These are phyloP conservation scores for Sciurus carolinensis DNA, from an alignment of 2,797 vertebrate genomes.

Conservation along the genomic window DNA sequence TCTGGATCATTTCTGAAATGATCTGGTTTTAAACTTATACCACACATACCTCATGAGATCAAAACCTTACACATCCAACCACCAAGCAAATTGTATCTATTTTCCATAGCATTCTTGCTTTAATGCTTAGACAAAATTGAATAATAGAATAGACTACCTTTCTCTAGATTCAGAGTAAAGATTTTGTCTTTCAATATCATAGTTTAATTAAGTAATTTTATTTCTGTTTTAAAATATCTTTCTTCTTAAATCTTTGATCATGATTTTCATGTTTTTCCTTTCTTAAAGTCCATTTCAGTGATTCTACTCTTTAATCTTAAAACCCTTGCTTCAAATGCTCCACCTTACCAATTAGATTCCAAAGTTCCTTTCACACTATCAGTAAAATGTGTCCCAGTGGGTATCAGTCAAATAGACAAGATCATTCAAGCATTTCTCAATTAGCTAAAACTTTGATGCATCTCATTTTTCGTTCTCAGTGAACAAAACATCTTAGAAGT, in stretches of 20 bases:
- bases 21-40: slow-evolving; percentile 10
- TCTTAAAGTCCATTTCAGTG: slow-evolving; percentile 62
- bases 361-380: slow-evolving; percentile 57
- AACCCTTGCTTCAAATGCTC: slow-evolving; percentile 65
- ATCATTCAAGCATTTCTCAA: slow-evolving; percentile 81
- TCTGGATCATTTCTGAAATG: background rate
- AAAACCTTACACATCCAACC: background rate
- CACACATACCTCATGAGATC: background rate
- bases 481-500: slow-evolving; percentile 78
- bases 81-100: background rate
- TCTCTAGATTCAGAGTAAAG: slow-evolving; percentile 50
- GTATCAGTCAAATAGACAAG: slow-evolving; percentile 74
- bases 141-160: background rate
- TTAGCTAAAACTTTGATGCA: slow-evolving; percentile 80
- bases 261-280: slow-evolving; percentile 34
- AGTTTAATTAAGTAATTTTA: slow-evolving; percentile 55
- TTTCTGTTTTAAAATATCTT: slow-evolving; percentile 46
- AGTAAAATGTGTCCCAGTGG: slow-evolving; percentile 73
- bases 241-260: slow-evolving; percentile 58
- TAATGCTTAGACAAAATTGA: slow-evolving; percentile 10
- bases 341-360: slow-evolving; percentile 62
- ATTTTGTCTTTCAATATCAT: slow-evolving; percentile 33
- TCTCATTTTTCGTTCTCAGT: slow-evolving; percentile 77
- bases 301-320: slow-evolving; percentile 68
- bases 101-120: background rate